Evolutionary conservation across 1,140 invertebrate species (phyloP), one percentile per base, ranked within the genome.

Genomic region (Sitobion miscanthi): DNA sequence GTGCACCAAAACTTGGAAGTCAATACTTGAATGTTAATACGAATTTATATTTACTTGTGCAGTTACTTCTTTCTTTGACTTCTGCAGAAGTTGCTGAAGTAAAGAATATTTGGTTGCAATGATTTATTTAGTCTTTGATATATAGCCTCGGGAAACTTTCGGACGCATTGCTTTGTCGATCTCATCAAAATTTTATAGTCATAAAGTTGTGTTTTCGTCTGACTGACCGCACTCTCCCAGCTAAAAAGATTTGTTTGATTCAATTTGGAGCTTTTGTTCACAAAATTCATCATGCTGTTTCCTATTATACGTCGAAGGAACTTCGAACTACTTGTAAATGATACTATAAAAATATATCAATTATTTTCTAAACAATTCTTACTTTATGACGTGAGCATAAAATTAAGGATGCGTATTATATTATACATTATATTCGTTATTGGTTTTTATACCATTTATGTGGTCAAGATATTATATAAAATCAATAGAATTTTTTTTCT

Each of bases 121-220:
- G 52, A 62, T 90, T 90, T 90, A 90, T 90, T 90, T 62, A 62
- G 54, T 90, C 35, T 57, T 90, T 90, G 88, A 90, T 90, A 62
- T 42, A 90, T 62, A 17, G 88, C 49, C 54, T 25, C 8, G 87
- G 9, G 21, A 57, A 89, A 89, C 47, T 54, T 89, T 89, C 23
- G 4, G 38, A 52, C 35, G 35, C 52, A 57, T 89, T 89, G 54
- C 47, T 57, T 38, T 14, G n/a, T 35, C 52, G 87, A 38, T 38
- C n/a, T 89, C 87, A 89, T 89, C 20, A 89, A 89, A 38, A 89
- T 54, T 89, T 57, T 89, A 89, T 25, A 20, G 45, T 38, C 52
- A 57, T 38, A 54, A 89, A 89, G 52, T 89, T 89, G n/a, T 38
- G 52, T 87, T 87, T 14, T 49, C 35, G 30, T 83, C n/a, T 87